Conservation (phyloP, 1,140 invertebrate species). For the Zeugodacus cucurbitae region DNA sequence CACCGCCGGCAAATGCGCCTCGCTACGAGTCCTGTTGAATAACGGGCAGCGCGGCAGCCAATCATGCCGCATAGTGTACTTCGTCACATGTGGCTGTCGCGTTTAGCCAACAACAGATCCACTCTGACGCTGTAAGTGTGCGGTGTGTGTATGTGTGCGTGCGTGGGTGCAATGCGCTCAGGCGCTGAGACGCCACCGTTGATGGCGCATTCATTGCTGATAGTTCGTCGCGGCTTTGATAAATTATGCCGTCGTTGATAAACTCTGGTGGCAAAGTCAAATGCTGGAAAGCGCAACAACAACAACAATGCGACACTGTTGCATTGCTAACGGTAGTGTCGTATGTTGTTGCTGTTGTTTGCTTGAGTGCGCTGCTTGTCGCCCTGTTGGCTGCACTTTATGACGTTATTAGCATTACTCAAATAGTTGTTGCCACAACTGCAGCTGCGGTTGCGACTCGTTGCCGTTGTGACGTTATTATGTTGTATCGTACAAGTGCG, state of each 20-base stretch:
- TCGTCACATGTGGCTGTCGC: neutral
- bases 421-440: neutral
- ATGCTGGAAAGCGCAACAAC: neutral
- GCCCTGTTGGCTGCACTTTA: conserved; percentile 7
- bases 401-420: conserved; percentile 5
- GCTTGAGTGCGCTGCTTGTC: neutral
- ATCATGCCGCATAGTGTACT: conserved; percentile 18
- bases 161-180: conserved; percentile 3
- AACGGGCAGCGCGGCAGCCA: neutral
- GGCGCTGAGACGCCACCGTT: neutral
- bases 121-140: neutral
- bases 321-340: too few species aligned
- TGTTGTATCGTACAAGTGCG: too few species aligned
- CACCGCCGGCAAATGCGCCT: neutral
- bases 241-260: conserved; percentile 27
- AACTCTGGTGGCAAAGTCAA: conserved; percentile 29
- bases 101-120: neutral
- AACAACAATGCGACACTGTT: neutral
- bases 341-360: neutral
- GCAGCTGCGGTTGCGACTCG: neutral
- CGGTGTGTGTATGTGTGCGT: too few species aligned
- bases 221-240: conserved; percentile 16
- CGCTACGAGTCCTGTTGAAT: neutral
- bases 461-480: too few species aligned
- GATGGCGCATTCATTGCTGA: conserved; percentile 9